Percentiles rank a stretch among this genome's conserved stretches.
These are phyloP conservation scores for Phlogophora meticulosa DNA, from an alignment of 2,888 invertebrate genomes.

Conservation along the genomic window DNA sequence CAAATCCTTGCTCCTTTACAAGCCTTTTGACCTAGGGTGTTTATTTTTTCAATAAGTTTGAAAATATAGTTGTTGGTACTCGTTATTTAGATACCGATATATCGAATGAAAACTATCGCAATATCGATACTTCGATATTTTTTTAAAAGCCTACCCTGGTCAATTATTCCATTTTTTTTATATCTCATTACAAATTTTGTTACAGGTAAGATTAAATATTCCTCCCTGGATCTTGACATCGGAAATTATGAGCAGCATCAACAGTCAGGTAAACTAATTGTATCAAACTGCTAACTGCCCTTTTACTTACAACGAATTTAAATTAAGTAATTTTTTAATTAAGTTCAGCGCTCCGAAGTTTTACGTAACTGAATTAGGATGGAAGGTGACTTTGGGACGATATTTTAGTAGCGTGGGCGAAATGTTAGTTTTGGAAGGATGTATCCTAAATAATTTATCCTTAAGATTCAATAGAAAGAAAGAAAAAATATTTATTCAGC, in stretches of 20 bases:
- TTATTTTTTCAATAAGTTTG: too few relatives aligned
- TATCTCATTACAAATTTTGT: constrained; percentile 55
- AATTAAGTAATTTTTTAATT: constrained; percentile 66
- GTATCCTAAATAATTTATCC: background rate
- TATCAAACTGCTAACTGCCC: constrained; percentile 56
- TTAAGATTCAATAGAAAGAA: background rate
- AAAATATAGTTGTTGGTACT: too few relatives aligned
- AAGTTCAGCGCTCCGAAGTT: constrained; percentile 57
- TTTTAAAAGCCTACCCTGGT: background rate
- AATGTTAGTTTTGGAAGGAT: constrained; percentile 30
- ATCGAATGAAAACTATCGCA: too few relatives aligned
- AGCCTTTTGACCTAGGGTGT: too few relatives aligned
- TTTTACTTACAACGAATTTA: constrained; percentile 58
- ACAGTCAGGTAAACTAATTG: constrained; percentile 61
- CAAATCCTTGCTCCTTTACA: too few relatives aligned
- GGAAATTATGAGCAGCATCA: constrained; percentile 40
- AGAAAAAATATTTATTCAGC: background rate
- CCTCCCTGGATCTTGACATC: constrained; percentile 32
- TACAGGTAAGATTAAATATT: constrained; percentile 68
- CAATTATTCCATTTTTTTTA: background rate
- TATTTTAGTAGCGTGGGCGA: constrained; percentile 22
- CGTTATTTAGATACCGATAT: too few relatives aligned
- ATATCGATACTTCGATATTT: too few relatives aligned
- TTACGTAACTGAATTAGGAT: constrained; percentile 55
- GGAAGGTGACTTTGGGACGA: constrained; percentile 49